Evolutionary conservation across 30 jellyfish, hydroid and myxozoan species (phyloP), one percentile per base, ranked within the genome.

Genomic region (Rhopilema esculentum): DNA sequence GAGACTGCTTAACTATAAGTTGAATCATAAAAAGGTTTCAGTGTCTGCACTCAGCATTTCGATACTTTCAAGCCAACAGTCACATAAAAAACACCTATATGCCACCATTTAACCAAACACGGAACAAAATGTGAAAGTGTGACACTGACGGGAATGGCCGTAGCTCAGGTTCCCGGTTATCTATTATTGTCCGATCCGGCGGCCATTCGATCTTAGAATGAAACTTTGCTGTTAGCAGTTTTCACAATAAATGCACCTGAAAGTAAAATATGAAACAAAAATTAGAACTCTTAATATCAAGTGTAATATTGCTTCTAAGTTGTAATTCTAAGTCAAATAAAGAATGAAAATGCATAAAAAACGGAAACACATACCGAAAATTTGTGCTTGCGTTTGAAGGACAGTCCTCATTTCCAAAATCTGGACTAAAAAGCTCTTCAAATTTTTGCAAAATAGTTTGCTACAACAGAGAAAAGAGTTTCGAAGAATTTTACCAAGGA

Each of bases 241-340:
- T 53, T 85, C 96, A 75, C 98, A 93, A 57, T 81, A 72, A 7
- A 73, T n/a, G 79, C 98, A 93, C 68, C 98, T 93, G 68, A 0
- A 82, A 63, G 28, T 24, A n/a, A n/a, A n/a, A n/a, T n/a, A n/a
- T n/a, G n/a, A n/a, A n/a, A n/a, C n/a, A n/a, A n/a, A n/a, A n/a
- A n/a, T n/a, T n/a, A n/a, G n/a, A n/a, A n/a, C n/a, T n/a, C n/a
- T n/a, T n/a, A n/a, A n/a, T n/a, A n/a, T n/a, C n/a, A n/a, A n/a
- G n/a, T n/a, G n/a, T n/a, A n/a, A n/a, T n/a, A n/a, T n/a, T n/a
- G n/a, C n/a, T n/a, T n/a, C n/a, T n/a, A n/a, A n/a, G n/a, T n/a
- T n/a, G n/a, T n/a, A n/a, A n/a, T n/a, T n/a, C n/a, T n/a, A n/a
- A n/a, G n/a, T n/a, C n/a, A n/a, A n/a, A n/a, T n/a, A n/a, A n/a